Base-by-base conservation (phyloP, 2,888 invertebrate genomes). In the Tetragonula carbonaria region DNA sequence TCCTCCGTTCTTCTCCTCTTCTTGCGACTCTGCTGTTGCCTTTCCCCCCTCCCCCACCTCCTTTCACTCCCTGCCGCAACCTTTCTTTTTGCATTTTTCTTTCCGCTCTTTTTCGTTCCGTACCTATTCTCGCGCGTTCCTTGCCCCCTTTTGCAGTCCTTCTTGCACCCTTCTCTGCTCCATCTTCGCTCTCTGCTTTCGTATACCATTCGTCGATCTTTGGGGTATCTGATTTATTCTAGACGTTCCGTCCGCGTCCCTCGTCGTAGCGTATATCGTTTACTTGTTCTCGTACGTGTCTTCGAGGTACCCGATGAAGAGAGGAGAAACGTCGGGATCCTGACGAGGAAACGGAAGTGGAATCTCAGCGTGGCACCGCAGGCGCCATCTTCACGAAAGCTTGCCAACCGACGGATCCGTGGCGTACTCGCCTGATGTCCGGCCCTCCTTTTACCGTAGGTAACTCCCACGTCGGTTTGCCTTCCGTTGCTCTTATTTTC, bases 21-120 rank as follows among this genome's bases (percentile, higher is more conserved):
- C 45, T 92, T 92, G 91, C 92, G 92, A 94, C 93, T 33, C 33
- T 95, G 94, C 95, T 92, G 93, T 72, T 79, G 74, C 73, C 78
- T 71, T 78, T 67, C 53, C 33, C 65, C 28, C 95, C 95, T 28
- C 95, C 95, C 28, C 74, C 33, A 72, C 73, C n/a, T 62, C 45
- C 21, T 66, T 80, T 57, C 21, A 50, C 50, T 59, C 55, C 63
- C 14, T 53, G 5, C n/a, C 4, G 5, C 18, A 38, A 50, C 11
- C 14, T 28, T 14, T 23, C 38, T 50, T n/a, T 23, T 16, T n/a
- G 6, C 45, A 14, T 16, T 78, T 21, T 62, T 65, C 53, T n/a
- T 65, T 68, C 45, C 45, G 45, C 18, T 23, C 16, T 38, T 14
- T 2, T 68, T 72, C n/a, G 50, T 68, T 63, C 21, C 51, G 28